These are phyloP conservation scores for Hydra vulgaris DNA, from an alignment of 30 jellyfish, hydroid and myxozoan genomes.

Conservation along the genomic window DNA sequence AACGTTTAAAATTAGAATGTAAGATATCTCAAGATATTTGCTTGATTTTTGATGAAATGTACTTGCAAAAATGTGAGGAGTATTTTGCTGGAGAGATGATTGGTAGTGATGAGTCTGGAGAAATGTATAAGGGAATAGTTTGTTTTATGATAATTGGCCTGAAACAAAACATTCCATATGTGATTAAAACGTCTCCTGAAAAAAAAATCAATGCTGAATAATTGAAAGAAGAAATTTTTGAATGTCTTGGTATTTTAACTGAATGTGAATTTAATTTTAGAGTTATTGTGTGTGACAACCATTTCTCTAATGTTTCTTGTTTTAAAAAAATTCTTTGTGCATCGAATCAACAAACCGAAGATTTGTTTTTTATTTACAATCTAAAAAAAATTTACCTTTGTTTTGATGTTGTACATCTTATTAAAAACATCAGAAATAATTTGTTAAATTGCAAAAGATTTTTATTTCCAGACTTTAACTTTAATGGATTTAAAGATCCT, in stretches of 20 bases:
- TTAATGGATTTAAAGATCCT: constrained; percentile 3
- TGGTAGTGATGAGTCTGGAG: constrained; percentile 1
- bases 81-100: not conserved
- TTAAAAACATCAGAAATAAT: constrained; percentile 6
- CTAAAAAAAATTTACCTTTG: not conserved
- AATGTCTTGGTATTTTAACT: not conserved
- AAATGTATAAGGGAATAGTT: constrained; percentile 1
- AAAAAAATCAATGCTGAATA: not conserved
- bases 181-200: constrained; percentile 5
- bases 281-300: constrained; percentile 7
- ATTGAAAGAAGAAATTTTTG: not conserved
- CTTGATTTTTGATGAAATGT: constrained; percentile 8
- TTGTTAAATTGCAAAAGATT: not conserved
- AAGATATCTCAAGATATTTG: not conserved
- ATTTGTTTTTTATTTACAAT: not conserved
- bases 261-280: not conserved
- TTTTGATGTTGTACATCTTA: not conserved
- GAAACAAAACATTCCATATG: constrained; percentile 5
- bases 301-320: not conserved
- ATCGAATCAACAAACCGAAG: not conserved
- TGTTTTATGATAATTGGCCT: constrained; percentile 4
- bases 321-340: not conserved
- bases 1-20: not conserved
- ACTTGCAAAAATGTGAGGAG: constrained; percentile 1
- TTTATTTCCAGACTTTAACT: not conserved